A percentile compares a stretch with the other conserved stretches of the same genome.
phyloP scores from a whole-genome alignment of 2,888 invertebrate genomes.

The Dascillus cervinus region DNA sequence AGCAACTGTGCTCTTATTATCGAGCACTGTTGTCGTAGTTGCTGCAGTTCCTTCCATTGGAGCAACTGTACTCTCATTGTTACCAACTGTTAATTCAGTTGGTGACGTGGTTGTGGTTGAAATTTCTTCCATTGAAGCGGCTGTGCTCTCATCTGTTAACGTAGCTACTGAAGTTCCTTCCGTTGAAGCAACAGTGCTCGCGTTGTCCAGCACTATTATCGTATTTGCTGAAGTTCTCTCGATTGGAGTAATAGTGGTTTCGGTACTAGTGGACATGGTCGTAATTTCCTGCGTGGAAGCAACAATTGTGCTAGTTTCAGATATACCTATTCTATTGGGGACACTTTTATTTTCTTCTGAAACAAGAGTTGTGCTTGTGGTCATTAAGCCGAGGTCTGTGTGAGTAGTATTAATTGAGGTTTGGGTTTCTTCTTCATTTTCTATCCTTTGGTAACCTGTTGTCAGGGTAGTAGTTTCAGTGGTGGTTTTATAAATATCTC shows the following conservation, averaged over 20 bases:
- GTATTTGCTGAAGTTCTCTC: slow-evolving; percentile 4
- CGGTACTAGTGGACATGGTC: not conserved
- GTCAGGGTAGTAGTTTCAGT: slow-evolving; percentile 6
- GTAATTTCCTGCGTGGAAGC: slow-evolving; percentile 1
- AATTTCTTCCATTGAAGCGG: slow-evolving; percentile 5
- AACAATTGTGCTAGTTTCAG: slow-evolving; percentile 7
- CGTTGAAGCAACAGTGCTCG: not conserved
- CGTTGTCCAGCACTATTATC: no score
- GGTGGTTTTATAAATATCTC: no score
- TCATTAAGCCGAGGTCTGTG: no score
- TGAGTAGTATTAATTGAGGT: no score
- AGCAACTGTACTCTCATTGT: no score
- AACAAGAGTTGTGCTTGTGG: no score
- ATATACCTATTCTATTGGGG: no score
- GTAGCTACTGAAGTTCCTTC: slow-evolving; percentile 12
- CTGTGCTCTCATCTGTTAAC: slow-evolving; percentile 8
- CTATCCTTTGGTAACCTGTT: slow-evolving; percentile 4
- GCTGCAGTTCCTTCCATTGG: no score
- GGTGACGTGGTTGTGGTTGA: slow-evolving; percentile 2
- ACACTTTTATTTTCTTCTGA: no score
- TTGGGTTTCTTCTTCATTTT: no score
- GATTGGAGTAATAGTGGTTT: slow-evolving; percentile 7
- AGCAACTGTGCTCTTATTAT: no score
- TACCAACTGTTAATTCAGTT: slow-evolving; percentile 4
- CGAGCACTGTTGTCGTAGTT: no score